Base-by-base conservation (phyloP, 2,888 invertebrate species). In the Sisyra terminalis region DNA sequence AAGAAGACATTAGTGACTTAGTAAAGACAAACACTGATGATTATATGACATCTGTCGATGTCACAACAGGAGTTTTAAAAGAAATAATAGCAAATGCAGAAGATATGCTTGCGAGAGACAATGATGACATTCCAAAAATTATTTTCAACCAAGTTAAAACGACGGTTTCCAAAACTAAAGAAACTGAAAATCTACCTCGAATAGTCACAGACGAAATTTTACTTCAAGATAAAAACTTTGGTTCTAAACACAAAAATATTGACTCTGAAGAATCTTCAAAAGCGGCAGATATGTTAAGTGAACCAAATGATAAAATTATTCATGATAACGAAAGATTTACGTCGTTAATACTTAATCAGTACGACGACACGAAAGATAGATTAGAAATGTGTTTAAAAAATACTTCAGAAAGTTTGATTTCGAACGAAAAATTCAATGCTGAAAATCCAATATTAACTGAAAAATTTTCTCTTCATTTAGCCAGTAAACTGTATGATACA, bases 401-500 rank as follows among this genome's bases (percentile, higher is more conserved):
- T 29, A 43, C 43, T 30, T 43, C 43, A 1, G 43, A 43, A 17
- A 43, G 43, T 43, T 43, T 43, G 17, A 42, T 32, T 18, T 17
- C 11, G 5, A 43, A 38, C 15, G 43, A 43, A 38, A 43, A 43
- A 7, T 43, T 38, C 13, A 30, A 30, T 15, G 17, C 17, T 10
- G 43, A 43, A 16, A 43, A 38, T 24, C 43, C 43, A 6, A 30
- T 14, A 2, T 29, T 40, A 24, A 39, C 46, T 2, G 46, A 45
- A 36, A 46, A 46, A 42, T 49, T 51, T 9, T 58, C 57, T 1
- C 50, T 52, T 39, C 53, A 55, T 46, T 58, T 60, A 18, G 37
- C 45, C 29, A 47, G 35, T 38, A 51, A 52, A 45, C 42, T 51
- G 10, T 70, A 69, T 44, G 73, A 73, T 47, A 73, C 71, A 1